Base-by-base conservation (phyloP, 2,888 invertebrate species). In the Clitarchus hookeri region DNA sequence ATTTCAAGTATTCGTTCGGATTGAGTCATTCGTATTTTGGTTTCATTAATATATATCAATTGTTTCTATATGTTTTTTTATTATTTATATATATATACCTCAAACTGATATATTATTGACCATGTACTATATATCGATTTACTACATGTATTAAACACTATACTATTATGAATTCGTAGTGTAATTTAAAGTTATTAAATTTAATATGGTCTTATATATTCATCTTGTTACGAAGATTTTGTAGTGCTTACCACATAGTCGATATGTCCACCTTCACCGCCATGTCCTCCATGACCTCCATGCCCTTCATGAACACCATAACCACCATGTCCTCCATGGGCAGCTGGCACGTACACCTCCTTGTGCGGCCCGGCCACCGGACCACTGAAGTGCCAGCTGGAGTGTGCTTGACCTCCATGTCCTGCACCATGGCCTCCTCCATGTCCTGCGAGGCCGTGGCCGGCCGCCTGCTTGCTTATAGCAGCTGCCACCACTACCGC, bases 351-450 rank as follows among this genome's bases (percentile, higher is more conserved):
- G 44, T 44, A 23, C 27, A 82, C 82, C 44, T 27, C 36, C 82
- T 44, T 82, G 82, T 54, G n/a, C 23, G 85, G 84, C 9, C 84
- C 86, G 23, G 65, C 85, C 12, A 85, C 86, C 48, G 86, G 86
- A 26, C 86, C 86, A 25, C 85, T 84, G 84, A 86, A 84, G 83
- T 84, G 84, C 23, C 44, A 79, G 77, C 65, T 77, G 19, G 85
- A 86, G 44, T 82, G 77, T 8, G 86, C 86, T 19, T 53, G 84
- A 36, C 77, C 82, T 11, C 77, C 65, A 9, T 25, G 48, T 16
- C 84, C 78, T 27, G 83, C 85, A n/a, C 65, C 54, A 36, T 36
- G 36, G 36, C 36, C 36, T 36, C 36, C 36, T 36, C 4, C 36
- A 6, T 23, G 36, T 19, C 78, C 78, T 36, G 36, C 36, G 36